Percentiles rank a stretch among this genome's conserved stretches.
Evolutionary conservation across 2,888 invertebrate species (phyloP).

Genomic region (Trichopria drosophilae): DNA sequence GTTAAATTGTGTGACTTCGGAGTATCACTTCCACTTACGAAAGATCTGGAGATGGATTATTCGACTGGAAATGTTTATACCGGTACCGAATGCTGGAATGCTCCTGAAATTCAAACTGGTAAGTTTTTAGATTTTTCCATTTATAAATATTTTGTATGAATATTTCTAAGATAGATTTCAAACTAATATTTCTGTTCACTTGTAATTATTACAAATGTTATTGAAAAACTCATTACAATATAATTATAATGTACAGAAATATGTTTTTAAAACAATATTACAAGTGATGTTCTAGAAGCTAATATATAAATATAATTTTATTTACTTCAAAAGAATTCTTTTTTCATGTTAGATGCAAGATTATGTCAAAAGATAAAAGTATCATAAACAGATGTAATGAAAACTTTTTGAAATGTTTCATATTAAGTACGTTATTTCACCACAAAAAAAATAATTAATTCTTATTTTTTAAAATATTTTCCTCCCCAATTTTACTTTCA

Average conservation of each 20-base stretch:
- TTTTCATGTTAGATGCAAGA: no score
- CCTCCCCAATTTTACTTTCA: no score
- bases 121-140: conserved; percentile 11
- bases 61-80: conserved; percentile 65
- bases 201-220: neutral
- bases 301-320: no score
- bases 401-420: no score
- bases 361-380: no score
- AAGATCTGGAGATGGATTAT: conserved; percentile 63
- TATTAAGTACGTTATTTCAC: no score
- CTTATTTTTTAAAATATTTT: no score
- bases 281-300: no score
- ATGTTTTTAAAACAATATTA: no score
- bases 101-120: conserved; percentile 73
- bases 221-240: neutral
- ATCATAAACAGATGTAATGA: no score
- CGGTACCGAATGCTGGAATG: conserved; percentile 78
- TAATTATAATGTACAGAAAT: conserved; percentile 2
- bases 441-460: no score
- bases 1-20: conserved; percentile 87
- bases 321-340: no score
- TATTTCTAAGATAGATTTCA: conserved; percentile 1
- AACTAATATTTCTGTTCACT: conserved; percentile 3
- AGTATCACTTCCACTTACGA: conserved; percentile 72
- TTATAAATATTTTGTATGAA: conserved; percentile 3